These are phyloP conservation scores for Linnaemya vulpina DNA, from an alignment of 2,888 invertebrate genomes.

Conservation along the genomic window DNA sequence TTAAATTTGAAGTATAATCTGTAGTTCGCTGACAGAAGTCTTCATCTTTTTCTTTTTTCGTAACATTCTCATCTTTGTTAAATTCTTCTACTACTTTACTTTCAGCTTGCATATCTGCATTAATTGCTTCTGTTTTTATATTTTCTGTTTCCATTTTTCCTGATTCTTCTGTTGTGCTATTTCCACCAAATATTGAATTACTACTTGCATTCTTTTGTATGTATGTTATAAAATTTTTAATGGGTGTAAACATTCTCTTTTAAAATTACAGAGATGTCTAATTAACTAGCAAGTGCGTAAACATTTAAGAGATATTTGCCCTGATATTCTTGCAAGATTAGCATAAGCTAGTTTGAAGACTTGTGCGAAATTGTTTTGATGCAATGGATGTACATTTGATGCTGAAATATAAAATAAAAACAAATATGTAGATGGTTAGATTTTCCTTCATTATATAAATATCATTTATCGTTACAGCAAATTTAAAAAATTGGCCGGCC, in stretches of 20 bases:
- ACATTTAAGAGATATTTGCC: not conserved
- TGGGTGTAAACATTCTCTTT: constrained; percentile 80
- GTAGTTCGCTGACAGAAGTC: not conserved
- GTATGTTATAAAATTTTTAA: constrained; percentile 82
- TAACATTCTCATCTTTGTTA: not conserved
- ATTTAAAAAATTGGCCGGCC: too few species aligned
- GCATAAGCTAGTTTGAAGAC: constrained; percentile 30
- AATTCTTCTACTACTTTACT: constrained; percentile 36
- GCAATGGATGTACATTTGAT: not conserved
- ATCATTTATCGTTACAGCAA: too few species aligned
- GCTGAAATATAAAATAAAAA: constrained; percentile 4
- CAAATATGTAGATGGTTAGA: not conserved
- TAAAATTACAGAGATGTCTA: constrained; percentile 22
- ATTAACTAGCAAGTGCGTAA: not conserved
- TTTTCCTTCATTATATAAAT: not conserved
- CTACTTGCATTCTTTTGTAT: constrained; percentile 82
- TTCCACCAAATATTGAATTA: constrained; percentile 79
- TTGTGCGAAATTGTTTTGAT: not conserved
- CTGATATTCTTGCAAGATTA: constrained; percentile 33
- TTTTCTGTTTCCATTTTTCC: constrained; percentile 62
- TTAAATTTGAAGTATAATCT: not conserved
- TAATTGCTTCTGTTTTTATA: constrained; percentile 21
- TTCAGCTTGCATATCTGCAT: constrained; percentile 39
- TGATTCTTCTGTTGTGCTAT: constrained; percentile 66
- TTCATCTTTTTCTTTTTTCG: not conserved